phyloP scores from a whole-genome alignment of 2,888 invertebrate species.

The Coelinius sp. region DNA sequence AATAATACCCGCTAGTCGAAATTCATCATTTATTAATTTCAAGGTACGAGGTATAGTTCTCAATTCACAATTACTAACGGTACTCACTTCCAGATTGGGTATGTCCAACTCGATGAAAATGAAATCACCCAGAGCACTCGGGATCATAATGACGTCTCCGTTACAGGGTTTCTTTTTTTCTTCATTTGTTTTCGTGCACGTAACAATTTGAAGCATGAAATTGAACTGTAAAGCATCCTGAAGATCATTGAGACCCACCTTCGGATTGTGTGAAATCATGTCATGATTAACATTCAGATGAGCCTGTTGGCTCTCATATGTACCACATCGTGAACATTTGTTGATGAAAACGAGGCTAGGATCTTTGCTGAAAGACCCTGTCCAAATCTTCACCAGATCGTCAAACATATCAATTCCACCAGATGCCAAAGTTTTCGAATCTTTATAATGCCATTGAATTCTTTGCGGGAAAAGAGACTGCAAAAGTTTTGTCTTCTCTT shows the following conservation, averaged over 20 bases:
- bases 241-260: background rate
- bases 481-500: background rate
- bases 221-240: background rate
- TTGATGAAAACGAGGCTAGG: background rate
- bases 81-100: background rate
- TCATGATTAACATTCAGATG: background rate
- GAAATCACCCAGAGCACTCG: background rate
- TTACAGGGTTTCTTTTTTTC: background rate
- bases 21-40: background rate
- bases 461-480: background rate
- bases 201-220: background rate
- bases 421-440: background rate
- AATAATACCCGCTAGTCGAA: background rate
- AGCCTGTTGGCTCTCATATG: background rate
- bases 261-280: background rate
- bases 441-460: background rate
- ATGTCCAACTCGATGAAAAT: background rate
- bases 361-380: background rate
- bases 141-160: background rate
- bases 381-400: background rate
- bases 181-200: background rate
- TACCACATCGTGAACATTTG: background rate
- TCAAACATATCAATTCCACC: background rate
- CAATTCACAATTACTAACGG: background rate
- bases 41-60: background rate